phyloP scores from a whole-genome alignment of 2,888 invertebrate species.

The Nephrotoma guestfalica region DNA sequence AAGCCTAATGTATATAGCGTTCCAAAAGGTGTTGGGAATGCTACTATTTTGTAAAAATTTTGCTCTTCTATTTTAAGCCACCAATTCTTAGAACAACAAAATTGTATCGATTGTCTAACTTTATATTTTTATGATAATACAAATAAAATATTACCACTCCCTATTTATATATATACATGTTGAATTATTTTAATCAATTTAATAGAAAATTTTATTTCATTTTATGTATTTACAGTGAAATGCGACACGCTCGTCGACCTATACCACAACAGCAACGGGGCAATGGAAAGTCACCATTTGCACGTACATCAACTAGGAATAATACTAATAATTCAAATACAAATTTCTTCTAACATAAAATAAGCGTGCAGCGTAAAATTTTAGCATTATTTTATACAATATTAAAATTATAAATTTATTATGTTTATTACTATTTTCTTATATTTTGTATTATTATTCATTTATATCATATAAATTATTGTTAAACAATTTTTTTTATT shows the following conservation, averaged over 20 bases:
- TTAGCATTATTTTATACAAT: conserved; percentile 43
- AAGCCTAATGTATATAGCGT: too few species aligned
- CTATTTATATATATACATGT: neutral
- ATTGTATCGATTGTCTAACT: neutral
- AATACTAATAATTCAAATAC: conserved; percentile 31
- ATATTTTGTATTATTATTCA: neutral
- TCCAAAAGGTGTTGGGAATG: too few species aligned
- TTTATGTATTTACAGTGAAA: conserved; percentile 33
- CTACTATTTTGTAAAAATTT: too few species aligned
- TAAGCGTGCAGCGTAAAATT: conserved; percentile 37
- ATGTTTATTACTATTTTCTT: neutral
- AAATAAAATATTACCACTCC: neutral
- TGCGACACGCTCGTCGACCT: conserved; percentile 49
- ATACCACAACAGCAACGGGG: conserved; percentile 37
- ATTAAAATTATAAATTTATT: conserved; percentile 35
- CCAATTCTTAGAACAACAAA: too few species aligned
- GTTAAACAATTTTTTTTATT: neutral
- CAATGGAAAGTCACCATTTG: conserved; percentile 37
- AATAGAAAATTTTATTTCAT: neutral
- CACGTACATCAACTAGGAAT: conserved; percentile 41
- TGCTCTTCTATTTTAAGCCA: too few species aligned
- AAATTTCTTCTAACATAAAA: conserved; percentile 47
- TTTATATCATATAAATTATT: neutral
- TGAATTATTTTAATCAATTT: neutral
- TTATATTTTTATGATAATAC: neutral